A percentile compares a stretch with the other conserved stretches of the same genome.
Evolutionary conservation across 2,797 vertebrate species (phyloP).

Genomic region (Limnodromus scolopaceus): DNA sequence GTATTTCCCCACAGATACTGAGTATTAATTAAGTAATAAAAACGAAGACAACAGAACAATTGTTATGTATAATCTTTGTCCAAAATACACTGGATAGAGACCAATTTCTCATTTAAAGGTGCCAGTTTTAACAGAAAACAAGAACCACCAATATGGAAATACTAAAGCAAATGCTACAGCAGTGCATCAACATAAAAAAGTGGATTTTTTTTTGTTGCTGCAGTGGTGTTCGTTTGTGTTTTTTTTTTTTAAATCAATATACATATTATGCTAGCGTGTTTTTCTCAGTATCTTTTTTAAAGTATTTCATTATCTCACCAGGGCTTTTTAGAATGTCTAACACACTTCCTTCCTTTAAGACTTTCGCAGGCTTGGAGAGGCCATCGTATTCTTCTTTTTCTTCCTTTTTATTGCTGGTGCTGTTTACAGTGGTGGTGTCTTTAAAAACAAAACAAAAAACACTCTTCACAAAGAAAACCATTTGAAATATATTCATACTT

Average conservation of each 20-base stretch:
- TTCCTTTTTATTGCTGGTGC: constrained; percentile 75
- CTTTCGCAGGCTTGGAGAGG: constrained; percentile 88
- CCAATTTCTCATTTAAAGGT: background rate
- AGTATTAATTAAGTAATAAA: background rate
- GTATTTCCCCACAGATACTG: background rate
- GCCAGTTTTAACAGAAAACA: background rate
- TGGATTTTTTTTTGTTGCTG: background rate
- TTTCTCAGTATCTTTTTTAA: background rate
- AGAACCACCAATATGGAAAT: background rate
- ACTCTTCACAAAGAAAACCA: background rate
- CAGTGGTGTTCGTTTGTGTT: background rate
- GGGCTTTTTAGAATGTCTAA: constrained; percentile 91
- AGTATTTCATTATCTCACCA: constrained; percentile 78
- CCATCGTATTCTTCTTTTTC: constrained; percentile 84
- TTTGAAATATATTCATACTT: background rate
- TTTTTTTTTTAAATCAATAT: background rate
- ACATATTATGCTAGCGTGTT: background rate
- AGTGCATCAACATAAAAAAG: background rate
- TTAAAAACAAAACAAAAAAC: background rate
- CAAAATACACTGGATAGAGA: background rate
- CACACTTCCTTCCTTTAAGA: constrained; percentile 93
- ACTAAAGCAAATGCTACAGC: background rate
- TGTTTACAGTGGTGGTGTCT: constrained; percentile 65
- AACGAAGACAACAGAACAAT: background rate
- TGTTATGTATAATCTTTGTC: background rate